These are phyloP conservation scores for Lysandra bellargus DNA, from an alignment of 2,888 invertebrate genomes.

Conservation along the genomic window DNA sequence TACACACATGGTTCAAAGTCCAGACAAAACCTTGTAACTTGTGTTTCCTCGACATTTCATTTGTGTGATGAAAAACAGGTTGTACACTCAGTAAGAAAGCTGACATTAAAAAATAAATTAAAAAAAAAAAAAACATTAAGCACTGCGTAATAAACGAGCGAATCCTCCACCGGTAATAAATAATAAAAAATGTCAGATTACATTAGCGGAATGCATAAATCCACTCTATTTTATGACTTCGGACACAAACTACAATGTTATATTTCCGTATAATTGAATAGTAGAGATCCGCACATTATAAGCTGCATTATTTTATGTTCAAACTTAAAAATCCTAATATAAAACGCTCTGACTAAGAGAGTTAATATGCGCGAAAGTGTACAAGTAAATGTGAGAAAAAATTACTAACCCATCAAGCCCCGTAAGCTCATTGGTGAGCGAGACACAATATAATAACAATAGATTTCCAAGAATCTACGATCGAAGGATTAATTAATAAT, in stretches of 20 bases:
- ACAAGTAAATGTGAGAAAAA: no score
- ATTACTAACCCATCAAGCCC: no score
- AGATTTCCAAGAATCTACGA: no score
- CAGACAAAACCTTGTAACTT: neutral
- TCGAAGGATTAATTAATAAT: no score
- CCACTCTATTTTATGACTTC: conserved; percentile 4
- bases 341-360: no score
- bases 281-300: neutral
- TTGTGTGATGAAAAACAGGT: neutral
- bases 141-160: neutral
- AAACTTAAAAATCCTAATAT: no score
- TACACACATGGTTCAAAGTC: neutral
- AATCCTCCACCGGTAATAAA: neutral
- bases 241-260: conserved; percentile 1
- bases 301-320: neutral
- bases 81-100: neutral
- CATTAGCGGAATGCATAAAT: conserved; percentile 14
- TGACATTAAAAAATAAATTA: conserved; percentile 1
- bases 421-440: no score
- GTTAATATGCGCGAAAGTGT: no score
- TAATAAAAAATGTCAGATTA: conserved; percentile 14
- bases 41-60: neutral
- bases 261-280: neutral
- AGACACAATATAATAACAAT: no score
- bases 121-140: neutral